Base-by-base conservation (phyloP, 2,888 invertebrate species). In the Tetragonula carbonaria region DNA sequence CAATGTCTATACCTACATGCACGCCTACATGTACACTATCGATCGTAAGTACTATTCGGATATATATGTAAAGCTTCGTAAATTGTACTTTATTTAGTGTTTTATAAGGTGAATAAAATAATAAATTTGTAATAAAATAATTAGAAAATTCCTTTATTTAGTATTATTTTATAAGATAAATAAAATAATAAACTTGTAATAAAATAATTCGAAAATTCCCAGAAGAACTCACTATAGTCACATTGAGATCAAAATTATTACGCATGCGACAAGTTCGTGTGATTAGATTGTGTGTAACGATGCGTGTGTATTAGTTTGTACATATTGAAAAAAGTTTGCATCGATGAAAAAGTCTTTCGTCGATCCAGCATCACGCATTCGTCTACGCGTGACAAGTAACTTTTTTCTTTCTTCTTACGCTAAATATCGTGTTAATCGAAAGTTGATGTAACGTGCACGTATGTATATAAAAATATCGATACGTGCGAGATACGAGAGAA, bases 381-480 rank as follows among this genome's bases (percentile, higher is more conserved):
- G 18, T 28, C 6, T 16, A 62, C 8, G 8, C 16, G 23, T 28
- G 28, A 28, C 16, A 4, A 45, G 8, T 2, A 50, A 50, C 18
- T 38, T 50, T 28, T 21, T 51, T 23, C 13, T 21, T 18, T 21
- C 50, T 3, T 13, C 28, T 14, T 18, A 14, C 16, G 21, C 21
- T 38, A 71, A 70, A 57, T 51, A 70, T 45, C 23, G 70, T 53
- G 65, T 13, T 28, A 57, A 62, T 66, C 18, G 38, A 80, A 45
- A 50, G 45, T 23, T 53, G 21, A 66, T 50, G 53, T 13, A 74
- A 77, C 73, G 62, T 75, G 78, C 66, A 75, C 33, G 78, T 67
- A 73, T 14, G 78, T 65, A 66, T 66, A 66, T 65, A 21, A 78
- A 28, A 71, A 78, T 67, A 51, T 51, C 16, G 23, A 74, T 57